Evolutionary conservation across 2,888 invertebrate species (phyloP), one percentile per base, ranked within the genome.

Genomic region (Heliconius erato): DNA sequence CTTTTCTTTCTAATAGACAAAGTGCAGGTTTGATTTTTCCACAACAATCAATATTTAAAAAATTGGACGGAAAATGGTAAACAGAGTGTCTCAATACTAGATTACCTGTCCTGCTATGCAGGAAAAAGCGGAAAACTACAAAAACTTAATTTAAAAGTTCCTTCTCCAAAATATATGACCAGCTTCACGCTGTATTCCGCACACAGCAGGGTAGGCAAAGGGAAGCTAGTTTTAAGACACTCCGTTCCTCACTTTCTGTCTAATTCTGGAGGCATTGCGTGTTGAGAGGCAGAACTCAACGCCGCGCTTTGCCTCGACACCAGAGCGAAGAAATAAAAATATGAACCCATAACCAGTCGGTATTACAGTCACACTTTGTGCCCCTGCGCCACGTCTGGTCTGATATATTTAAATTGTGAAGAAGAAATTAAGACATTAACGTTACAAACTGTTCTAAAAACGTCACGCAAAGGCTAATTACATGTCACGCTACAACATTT

Each of bases 391-490:
- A n/a, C n/a, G n/a, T n/a, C n/a, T n/a, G n/a, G n/a, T n/a, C n/a
- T 44, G 11, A 72, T 63, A n/a, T 16, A 44, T 6, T 54, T 32
- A 59, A 32, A 16, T 76, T 7, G 1, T 16, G 0, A 1, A 76
- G 23, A n/a, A 40, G 7, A 6, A 63, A 63, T 63, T 63, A 63
- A 63, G 76, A 44, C 26, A 72, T 40, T n/a, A n/a, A n/a, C 4
- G 0, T 76, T 6, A 44, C 11, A n/a, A 63, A 26, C 35, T 40
- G 59, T 40, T 76, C 67, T 7, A 3, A 44, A 67, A 78, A 44
- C 12, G 76, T 63, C 76, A 78, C 78, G 44, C 26, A 44, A 78
- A 23, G 28, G 44, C 28, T 78, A 78, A 78, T 68, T 78, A 78
- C 67, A 32, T 78, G 65, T 68, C 78, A 67, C 44, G 44, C 44